phyloP scores from a whole-genome alignment of 2,113 vertebrate species.

The Rhabdornis inornatus region DNA sequence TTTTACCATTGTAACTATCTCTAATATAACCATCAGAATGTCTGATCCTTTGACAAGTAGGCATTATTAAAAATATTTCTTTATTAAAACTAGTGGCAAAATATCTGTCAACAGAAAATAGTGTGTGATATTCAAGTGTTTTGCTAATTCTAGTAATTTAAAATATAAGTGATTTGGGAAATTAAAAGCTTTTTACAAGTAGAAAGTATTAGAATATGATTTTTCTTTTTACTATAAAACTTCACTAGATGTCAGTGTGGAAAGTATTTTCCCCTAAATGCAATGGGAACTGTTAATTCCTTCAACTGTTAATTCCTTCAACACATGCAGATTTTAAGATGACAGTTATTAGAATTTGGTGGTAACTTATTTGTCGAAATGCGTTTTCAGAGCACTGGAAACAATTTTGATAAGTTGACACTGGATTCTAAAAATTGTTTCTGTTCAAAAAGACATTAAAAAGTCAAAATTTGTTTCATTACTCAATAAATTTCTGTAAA shows the following conservation, averaged over 20 bases:
- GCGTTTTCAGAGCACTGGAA: background rate
- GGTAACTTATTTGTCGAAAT: background rate
- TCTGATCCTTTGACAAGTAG: background rate
- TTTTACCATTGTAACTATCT: background rate
- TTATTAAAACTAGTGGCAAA: background rate
- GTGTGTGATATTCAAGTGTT: background rate
- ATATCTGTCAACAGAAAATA: background rate
- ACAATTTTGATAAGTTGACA: background rate
- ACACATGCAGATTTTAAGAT: background rate
- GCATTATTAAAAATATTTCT: background rate
- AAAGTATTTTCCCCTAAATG: slow-evolving; percentile 16
- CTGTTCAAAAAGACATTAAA: background rate
- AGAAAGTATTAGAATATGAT: background rate
- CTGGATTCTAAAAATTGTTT: background rate
- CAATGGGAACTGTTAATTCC: background rate
- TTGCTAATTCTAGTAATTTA: background rate
- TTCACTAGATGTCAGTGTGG: slow-evolving; percentile 67
- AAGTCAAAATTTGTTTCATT: background rate
- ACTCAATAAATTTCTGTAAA: background rate
- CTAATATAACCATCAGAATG: background rate
- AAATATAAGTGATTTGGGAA: background rate
- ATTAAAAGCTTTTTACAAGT: background rate
- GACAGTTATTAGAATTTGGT: background rate
- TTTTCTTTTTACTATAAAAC: slow-evolving; percentile 4
- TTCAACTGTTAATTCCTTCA: background rate